Evolutionary conservation across 1,140 invertebrate genomes (phyloP).

Genomic region (Lithobius niger): DNA sequence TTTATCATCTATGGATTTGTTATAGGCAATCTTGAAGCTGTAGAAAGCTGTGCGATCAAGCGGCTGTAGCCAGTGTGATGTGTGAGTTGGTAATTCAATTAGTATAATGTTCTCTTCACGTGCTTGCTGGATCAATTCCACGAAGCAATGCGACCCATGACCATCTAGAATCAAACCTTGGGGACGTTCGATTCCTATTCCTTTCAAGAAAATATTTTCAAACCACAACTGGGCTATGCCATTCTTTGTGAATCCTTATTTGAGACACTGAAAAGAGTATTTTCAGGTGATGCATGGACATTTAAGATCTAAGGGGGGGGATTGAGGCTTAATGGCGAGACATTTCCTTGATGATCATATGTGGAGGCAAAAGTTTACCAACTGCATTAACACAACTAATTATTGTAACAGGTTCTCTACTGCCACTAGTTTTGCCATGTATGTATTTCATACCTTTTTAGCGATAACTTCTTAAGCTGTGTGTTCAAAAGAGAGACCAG

Average conservation of each 20-base stretch:
- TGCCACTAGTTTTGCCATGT: conserved; percentile 10
- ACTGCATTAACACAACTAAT: not conserved
- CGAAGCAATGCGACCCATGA: conserved; percentile 12
- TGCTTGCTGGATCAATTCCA: conserved; percentile 10
- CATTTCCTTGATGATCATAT: not conserved
- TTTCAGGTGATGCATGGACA: not conserved
- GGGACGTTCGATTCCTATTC: conserved; percentile 8
- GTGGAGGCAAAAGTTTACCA: not conserved
- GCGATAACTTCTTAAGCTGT: conserved; percentile 4
- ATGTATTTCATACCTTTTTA: conserved; percentile 8
- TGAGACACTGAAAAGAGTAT: not conserved
- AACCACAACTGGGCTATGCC: not conserved
- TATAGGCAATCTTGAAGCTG: not conserved
- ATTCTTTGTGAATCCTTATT: not conserved
- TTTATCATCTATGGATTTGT: not conserved
- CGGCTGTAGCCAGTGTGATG: conserved; percentile 12
- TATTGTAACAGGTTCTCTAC: conserved; percentile 5
- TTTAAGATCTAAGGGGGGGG: not conserved
- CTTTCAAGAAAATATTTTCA: not conserved
- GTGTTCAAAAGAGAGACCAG: not conserved
- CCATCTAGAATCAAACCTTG: conserved; percentile 12
- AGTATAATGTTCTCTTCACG: conserved; percentile 11
- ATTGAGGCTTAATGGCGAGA: too few relatives aligned
- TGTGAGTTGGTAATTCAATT: conserved; percentile 12
- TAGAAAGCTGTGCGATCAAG: not conserved